Evolutionary conservation across 2,797 vertebrate species (phyloP).

Genomic region (Sorex maritimensis): DNA sequence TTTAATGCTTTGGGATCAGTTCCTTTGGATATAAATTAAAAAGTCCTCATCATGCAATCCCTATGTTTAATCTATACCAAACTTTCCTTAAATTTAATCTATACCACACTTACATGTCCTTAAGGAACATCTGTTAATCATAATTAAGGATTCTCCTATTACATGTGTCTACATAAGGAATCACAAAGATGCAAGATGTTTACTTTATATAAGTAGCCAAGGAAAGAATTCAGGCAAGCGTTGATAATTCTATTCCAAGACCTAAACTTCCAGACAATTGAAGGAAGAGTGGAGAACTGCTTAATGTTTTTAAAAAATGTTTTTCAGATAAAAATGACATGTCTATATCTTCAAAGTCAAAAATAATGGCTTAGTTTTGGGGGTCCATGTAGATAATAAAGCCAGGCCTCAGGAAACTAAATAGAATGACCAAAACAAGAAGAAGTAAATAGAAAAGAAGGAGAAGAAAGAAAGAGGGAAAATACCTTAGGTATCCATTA

Average conservation of each 20-base stretch:
- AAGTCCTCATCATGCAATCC: constrained; percentile 25
- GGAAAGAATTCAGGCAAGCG: constrained; percentile 70
- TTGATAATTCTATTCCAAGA: constrained; percentile 79
- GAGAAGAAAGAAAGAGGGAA: constrained; percentile 11
- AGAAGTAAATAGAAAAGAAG: constrained; percentile 62
- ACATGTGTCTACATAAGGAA: background rate
- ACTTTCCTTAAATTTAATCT: constrained; percentile 52
- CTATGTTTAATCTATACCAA: constrained; percentile 55
- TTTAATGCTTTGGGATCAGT: constrained; percentile 46
- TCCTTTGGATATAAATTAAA: constrained; percentile 48
- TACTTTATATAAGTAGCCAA: constrained; percentile 59
- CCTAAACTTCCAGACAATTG: constrained; percentile 78
- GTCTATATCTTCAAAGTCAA: constrained; percentile 71
- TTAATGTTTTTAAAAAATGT: constrained; percentile 64
- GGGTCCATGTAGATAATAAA: constrained; percentile 74
- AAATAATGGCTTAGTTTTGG: constrained; percentile 58
- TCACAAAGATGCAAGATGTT: constrained; percentile 49
- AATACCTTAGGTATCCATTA: background rate
- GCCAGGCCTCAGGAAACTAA: constrained; percentile 71
- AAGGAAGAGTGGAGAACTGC: constrained; percentile 77
- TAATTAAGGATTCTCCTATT: background rate
- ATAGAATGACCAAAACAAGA: constrained; percentile 66
- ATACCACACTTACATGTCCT: constrained; percentile 8
- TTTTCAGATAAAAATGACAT: constrained; percentile 76
- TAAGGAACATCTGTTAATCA: constrained; percentile 36